These are phyloP conservation scores for Phortica magna DNA, from an alignment of 2,888 invertebrate species.

Conservation along the genomic window DNA sequence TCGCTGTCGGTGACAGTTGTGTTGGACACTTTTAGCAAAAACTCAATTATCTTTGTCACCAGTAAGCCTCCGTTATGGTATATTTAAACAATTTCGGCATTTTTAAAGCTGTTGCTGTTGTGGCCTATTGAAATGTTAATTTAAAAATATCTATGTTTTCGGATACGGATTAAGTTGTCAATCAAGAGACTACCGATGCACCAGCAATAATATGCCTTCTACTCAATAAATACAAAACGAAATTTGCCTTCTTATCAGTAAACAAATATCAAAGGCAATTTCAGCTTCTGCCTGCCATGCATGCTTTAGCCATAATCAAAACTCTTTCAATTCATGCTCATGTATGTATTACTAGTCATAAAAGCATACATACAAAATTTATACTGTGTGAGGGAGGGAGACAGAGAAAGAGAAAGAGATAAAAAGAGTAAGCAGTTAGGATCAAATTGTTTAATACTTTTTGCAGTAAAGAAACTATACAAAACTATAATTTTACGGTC, in stretches of 20 bases:
- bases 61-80: background rate
- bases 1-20: slow-evolving; percentile 3
- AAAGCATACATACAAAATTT: background rate
- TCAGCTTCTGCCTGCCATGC: background rate
- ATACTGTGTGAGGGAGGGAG: background rate
- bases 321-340: background rate
- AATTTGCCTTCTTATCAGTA: background rate
- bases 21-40: background rate
- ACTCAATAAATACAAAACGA: background rate
- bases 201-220: background rate
- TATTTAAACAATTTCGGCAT: too few species aligned
- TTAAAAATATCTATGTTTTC: too few species aligned
- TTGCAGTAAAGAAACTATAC: slow-evolving; percentile 33
- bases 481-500: slow-evolving; percentile 70
- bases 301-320: too few species aligned
- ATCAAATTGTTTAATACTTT: slow-evolving; percentile 24
- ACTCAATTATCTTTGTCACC: slow-evolving; percentile 17
- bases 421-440: background rate
- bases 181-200: background rate
- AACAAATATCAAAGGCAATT: background rate
- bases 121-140: too few species aligned
- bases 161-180: too few species aligned
- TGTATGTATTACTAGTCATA: background rate
- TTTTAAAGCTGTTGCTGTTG: too few species aligned
- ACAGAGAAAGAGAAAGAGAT: background rate